Conservation (phyloP, 2,888 invertebrate genomes). For the Cremastinae sp. region DNA sequence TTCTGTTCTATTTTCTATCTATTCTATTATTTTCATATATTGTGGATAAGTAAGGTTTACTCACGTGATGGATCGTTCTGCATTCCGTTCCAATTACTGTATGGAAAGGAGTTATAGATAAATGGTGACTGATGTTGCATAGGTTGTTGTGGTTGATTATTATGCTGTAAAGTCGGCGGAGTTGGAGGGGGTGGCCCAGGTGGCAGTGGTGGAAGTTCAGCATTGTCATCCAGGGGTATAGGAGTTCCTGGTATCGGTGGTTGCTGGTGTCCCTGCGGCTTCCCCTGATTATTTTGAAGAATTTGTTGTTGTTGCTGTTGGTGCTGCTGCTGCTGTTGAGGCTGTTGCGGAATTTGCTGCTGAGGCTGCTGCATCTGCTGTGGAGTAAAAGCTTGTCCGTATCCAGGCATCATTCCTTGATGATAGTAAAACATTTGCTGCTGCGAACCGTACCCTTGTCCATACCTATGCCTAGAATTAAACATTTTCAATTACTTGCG, state of each 20-base stretch:
- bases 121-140: conserved; percentile 75
- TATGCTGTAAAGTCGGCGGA: conserved; percentile 68
- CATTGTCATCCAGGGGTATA: conserved; percentile 81
- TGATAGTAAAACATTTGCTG: conserved; percentile 77
- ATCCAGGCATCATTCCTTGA: conserved; percentile 76
- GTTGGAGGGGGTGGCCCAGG: conserved; percentile 82
- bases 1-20: neutral
- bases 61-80: conserved; percentile 75
- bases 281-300: conserved; percentile 71
- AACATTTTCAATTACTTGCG: conserved; percentile 12
- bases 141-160: conserved; percentile 78
- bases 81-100: conserved; percentile 73
- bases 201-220: conserved; percentile 83
- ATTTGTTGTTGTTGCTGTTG: conserved; percentile 67
- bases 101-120: conserved; percentile 73
- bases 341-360: conserved; percentile 68
- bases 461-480: conserved; percentile 73
- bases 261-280: conserved; percentile 71
- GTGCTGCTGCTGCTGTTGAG: conserved; percentile 67
- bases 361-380: conserved; percentile 72
- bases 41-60: conserved; percentile 57
- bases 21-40: neutral
- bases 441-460: conserved; percentile 74
- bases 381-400: conserved; percentile 74
- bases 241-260: conserved; percentile 80